Base-by-base conservation (phyloP, 1,140 invertebrate genomes). In the Solenopsis fugax region DNA sequence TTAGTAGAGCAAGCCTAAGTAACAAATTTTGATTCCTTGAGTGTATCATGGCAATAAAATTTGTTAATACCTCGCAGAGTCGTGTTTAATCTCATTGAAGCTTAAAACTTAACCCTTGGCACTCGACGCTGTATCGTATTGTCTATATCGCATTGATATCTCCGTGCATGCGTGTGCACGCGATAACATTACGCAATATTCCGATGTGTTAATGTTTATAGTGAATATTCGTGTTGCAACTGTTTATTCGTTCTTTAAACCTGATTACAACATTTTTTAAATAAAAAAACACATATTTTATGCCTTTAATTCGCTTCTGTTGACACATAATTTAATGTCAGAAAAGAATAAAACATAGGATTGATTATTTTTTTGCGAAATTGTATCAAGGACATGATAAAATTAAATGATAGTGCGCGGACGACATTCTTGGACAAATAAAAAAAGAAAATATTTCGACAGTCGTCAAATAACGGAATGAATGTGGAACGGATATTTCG, bases 111-210 rank as follows among this genome's bases (percentile, higher is more conserved):
- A 54, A 41, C 13, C 10, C 34, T 71, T 77, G 56, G 21, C n/a
- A 52, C n/a, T 81, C 16, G n/a, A 24, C 12, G 24, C 6, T 50
- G 3, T 78, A 48, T 50, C 24, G 5, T 16, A 52, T 73, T 73
- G 45, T 4, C 10, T 41, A 45, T 48, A 62, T 77, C 62, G 5
- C 21, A 24, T 29, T 69, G 64, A 9, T 71, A 54, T 81, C 34
- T 6, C 13, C 29, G 10, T n/a, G 45, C 41, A 24, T 13, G 21
- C 60, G 21, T 6, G 12, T 60, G 69, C 16, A 18, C 34, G 16
- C n/a, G 21, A 81, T 54, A 81, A 71, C 10, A 37, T 81, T 54
- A 56, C n/a, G 16, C 21, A 69, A 56, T 71, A 45, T 48, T 41
- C 12, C 5, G 37, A 62, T 34, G 34, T 69, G 29, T 65, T 52